Evolutionary conservation across 2,113 vertebrate species (phyloP), one percentile per base, ranked within the genome.

Genomic region (Nestor notabilis): DNA sequence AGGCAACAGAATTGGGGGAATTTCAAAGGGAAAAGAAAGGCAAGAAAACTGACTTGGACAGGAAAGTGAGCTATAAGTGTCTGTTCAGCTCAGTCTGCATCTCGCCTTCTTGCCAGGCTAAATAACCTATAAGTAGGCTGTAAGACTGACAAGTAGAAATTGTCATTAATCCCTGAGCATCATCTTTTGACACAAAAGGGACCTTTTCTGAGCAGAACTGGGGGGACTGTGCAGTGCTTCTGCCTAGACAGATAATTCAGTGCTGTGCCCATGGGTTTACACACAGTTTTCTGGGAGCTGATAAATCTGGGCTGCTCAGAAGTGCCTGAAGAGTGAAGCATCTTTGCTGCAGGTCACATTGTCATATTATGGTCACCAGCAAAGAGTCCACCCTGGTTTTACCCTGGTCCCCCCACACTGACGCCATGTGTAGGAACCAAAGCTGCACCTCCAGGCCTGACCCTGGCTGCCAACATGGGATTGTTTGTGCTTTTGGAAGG

Each of bases 341-440:
- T 8, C 21, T 55, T 60, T 18, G 39, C 68, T 89, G 65, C 69
- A 60, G 66, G 13, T 56, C 39, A 6, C 4, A 10, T 5, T 10
- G 18, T 52, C 35, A 6, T 3, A 11, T 5, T 16, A 24, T 31
- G 61, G 52, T 49, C 56, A 41, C 28, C 39, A 29, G 39, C 23
- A 25, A 23, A 44, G 23, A 83, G 31, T 2, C 41, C 53, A 25
- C 24, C 28, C n/a, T 1, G 0, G 28, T 74, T 78, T 46, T 43
- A 24, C 29, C 23, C 60, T 58, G 58, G 4, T 27, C 37, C 35
- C 5, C 28, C 49, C n/a, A 16, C 16, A 1, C n/a, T 31, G 33
- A 2, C 37, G n/a, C 41, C 0, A 0, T 9, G 24, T 46, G 56
- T 60, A 23, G 55, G 65, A 70, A 2, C 28, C 27, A 24, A n/a